phyloP scores from a whole-genome alignment of 2,888 invertebrate genomes.

The Artemia sp. region DNA sequence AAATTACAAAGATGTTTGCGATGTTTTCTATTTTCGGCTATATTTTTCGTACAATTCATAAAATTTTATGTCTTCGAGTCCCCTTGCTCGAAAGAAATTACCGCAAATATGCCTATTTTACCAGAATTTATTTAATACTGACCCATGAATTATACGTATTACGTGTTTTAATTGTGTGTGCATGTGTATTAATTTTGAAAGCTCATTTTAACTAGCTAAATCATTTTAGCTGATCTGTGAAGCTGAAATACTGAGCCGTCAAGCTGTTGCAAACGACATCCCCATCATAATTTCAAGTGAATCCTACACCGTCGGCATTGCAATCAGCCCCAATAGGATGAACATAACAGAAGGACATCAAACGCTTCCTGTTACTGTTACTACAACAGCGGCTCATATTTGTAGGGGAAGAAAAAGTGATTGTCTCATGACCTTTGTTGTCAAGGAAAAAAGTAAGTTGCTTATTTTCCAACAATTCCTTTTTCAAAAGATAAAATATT shows the following conservation, averaged over 20 bases:
- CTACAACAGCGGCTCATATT: slow-evolving; percentile 1
- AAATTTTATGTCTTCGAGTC: too few relatives aligned
- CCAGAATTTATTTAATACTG: too few relatives aligned
- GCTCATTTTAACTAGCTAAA: too few relatives aligned
- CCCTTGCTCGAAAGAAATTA: too few relatives aligned
- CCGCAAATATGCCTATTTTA: too few relatives aligned
- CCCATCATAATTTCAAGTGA: neutral
- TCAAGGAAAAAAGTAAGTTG: neutral
- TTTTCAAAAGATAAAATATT: too few relatives aligned
- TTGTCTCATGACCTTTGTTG: neutral
- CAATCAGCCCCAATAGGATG: neutral
- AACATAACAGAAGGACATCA: slow-evolving; percentile 12
- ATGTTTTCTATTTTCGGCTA: too few relatives aligned
- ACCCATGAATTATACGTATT: too few relatives aligned
- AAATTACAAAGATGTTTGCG: too few relatives aligned
- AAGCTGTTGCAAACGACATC: neutral
- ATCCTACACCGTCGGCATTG: neutral
- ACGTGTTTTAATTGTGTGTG: too few relatives aligned
- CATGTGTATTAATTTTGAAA: too few relatives aligned
- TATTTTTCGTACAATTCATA: too few relatives aligned
- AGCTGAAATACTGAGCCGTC: neutral
- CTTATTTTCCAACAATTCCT: neutral
- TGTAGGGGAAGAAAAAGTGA: neutral
- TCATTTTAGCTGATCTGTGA: neutral
- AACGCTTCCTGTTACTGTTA: neutral